phyloP scores from a whole-genome alignment of 2,113 vertebrate genomes.

The Serinus canaria region DNA sequence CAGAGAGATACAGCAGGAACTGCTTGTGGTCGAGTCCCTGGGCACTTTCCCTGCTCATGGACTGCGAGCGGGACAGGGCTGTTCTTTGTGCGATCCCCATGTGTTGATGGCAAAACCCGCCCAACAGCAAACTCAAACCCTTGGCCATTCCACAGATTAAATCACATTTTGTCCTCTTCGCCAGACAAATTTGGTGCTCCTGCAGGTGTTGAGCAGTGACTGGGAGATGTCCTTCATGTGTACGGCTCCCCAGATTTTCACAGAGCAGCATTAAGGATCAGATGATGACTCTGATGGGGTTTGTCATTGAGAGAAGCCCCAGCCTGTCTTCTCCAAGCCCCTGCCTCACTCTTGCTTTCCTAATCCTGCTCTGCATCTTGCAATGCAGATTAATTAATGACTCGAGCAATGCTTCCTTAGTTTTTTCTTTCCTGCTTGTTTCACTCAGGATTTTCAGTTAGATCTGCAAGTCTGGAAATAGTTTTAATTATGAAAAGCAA shows the following conservation, averaged over 20 bases:
- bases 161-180: neutral
- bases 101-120: neutral
- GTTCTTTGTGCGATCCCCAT: neutral
- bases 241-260: neutral
- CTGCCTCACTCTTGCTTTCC: neutral
- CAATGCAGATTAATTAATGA: neutral
- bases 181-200: neutral
- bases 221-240: neutral
- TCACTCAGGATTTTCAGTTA: neutral
- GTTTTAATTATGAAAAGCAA: neutral
- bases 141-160: neutral
- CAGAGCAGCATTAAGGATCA: neutral
- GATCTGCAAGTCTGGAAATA: neutral
- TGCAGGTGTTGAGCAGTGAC: neutral
- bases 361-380: neutral
- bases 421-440: neutral
- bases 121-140: neutral
- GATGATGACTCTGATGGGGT: neutral
- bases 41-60: neutral
- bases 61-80: fast-evolving
- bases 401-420: fast-evolving
- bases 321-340: neutral
- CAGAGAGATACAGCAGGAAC: neutral
- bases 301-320: neutral
- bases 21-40: fast-evolving